Percentiles rank a stretch among this genome's conserved stretches.
Conservation (phyloP, 2,113 vertebrate species). For the Melanerpes aurifrons region DNA sequence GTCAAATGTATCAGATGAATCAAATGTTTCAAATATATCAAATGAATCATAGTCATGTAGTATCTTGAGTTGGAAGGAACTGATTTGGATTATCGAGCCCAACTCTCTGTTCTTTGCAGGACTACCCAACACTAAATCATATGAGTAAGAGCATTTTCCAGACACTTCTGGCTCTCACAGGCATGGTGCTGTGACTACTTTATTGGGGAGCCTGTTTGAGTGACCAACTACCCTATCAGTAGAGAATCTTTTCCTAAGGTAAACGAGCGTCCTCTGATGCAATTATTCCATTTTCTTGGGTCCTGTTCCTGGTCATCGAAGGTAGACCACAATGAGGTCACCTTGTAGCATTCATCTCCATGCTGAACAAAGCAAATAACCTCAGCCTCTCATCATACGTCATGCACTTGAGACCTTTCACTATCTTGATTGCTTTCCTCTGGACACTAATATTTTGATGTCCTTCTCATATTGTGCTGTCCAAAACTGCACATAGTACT, state of each 20-base stretch:
- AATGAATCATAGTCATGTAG: background rate
- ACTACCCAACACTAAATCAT: background rate
- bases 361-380: background rate
- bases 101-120: background rate
- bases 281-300: rapidly evolving
- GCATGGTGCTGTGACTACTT: background rate
- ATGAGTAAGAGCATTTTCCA: background rate
- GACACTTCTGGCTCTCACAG: rapidly evolving
- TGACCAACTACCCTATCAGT: background rate
- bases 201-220: background rate
- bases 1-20: too few relatives aligned
- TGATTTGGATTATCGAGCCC: too few relatives aligned
- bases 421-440: rapidly evolving
- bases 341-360: background rate
- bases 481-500: background rate
- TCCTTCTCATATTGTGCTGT: background rate
- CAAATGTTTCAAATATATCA: too few relatives aligned
- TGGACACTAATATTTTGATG: background rate
- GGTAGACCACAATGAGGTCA: background rate
- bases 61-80: background rate
- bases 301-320: rapidly evolving
- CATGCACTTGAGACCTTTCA: background rate
- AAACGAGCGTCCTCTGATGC: background rate
- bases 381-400: rapidly evolving
- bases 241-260: background rate